These are phyloP conservation scores for Siniperca obscura DNA, from an alignment of 2,797 vertebrate genomes.

Conservation along the genomic window DNA sequence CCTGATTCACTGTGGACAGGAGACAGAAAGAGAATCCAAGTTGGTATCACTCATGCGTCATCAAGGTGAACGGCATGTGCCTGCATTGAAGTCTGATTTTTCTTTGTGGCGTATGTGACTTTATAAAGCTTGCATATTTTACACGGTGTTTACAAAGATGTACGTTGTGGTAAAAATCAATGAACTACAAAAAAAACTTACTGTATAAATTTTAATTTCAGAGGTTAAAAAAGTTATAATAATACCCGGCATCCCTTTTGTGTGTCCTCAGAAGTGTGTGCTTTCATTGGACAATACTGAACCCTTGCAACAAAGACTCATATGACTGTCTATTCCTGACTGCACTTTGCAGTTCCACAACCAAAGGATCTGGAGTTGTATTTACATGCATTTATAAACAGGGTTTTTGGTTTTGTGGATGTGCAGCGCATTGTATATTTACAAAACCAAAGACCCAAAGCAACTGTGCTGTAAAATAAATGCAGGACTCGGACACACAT, in stretches of 20 bases:
- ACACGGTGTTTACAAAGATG: conserved; percentile 86
- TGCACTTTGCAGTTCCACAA: conserved; percentile 79
- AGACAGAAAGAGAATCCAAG: conserved; percentile 47
- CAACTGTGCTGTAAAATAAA: conserved; percentile 65
- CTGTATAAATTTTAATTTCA: conserved; percentile 81
- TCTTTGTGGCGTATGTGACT: conserved; percentile 83
- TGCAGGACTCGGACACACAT: conserved; percentile 61
- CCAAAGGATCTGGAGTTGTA: conserved; percentile 83
- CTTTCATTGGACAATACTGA: conserved; percentile 71
- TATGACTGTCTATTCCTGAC: conserved; percentile 76
- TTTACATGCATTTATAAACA: conserved; percentile 49
- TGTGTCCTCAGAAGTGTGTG: conserved; percentile 80
- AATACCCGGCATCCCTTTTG: conserved; percentile 71
- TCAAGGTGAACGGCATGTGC: conserved; percentile 83
- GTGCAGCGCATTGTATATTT: conserved; percentile 72
- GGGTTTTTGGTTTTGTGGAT: conserved; percentile 59
- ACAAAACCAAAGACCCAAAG: conserved; percentile 62
- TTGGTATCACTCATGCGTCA: conserved; percentile 69
- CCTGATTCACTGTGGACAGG: conserved; percentile 15
- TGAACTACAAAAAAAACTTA: conserved; percentile 77
- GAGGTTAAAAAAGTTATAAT: conserved; percentile 62
- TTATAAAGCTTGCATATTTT: conserved; percentile 87
- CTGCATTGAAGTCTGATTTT: conserved; percentile 81
- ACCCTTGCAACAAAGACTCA: conserved; percentile 58
- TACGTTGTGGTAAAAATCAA: conserved; percentile 81